Base-by-base conservation (phyloP, 2,888 invertebrate species). In the Lithophane semibrunnea region DNA sequence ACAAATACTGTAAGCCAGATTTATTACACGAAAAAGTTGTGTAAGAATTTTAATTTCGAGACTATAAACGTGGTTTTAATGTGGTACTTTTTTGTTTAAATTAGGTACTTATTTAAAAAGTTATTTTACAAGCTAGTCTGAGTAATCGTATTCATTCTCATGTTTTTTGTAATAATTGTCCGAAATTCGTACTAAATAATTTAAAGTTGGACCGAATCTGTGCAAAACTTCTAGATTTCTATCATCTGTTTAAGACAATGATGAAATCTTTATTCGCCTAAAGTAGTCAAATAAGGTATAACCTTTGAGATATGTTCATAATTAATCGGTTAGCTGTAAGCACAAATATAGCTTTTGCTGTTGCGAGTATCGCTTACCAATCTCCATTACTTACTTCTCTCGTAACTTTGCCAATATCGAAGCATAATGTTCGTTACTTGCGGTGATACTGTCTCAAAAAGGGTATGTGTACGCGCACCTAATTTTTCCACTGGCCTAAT, bases 1-100 rank as follows among this genome's bases (percentile, higher is more conserved):
- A 73, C 73, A 71, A 84, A 84, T 75, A 75, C 64, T 66, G 65
- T 84, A 54, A 73, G 71, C 78, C 49, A 49, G 56, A 75, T 88
- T 88, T 79, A 81, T 86, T 77, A 66, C 73, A 52, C 24, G 58
- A 77, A 80, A 77, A 83, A 79, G 65, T 87, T 76, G 58, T 74
- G n/a, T 44, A 79, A 66, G 64, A 77, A 77, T 75, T 82, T 87
- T 74, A 80, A 78, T 87, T 77, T 71, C 49, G 49, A 60, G 66
- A 66, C 44, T 66, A 69, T 75, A 73, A 80, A 86, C 68, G 63
- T 82, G 42, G n/a, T 42, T 79, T 77, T 80, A 71, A 84, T 76
- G 67, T 66, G 44, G 60, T 73, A 77, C 56, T 69, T 77, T 76
- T 87, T 74, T 67, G 78, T 79, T 77, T 70, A 77, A 66, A 66